These are phyloP conservation scores for Crematogaster levior DNA, from an alignment of 2,888 invertebrate species.

Conservation along the genomic window DNA sequence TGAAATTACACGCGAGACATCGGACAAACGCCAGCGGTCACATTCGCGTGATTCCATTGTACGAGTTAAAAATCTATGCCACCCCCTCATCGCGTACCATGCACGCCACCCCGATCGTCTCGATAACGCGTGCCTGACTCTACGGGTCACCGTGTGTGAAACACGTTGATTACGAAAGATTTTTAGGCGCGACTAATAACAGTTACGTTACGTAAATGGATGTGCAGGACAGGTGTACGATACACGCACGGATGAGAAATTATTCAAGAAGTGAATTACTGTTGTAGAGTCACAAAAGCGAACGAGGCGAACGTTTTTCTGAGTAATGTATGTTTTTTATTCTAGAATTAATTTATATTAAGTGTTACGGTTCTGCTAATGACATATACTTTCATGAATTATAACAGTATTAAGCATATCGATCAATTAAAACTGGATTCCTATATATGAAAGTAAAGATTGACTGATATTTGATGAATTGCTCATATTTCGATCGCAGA, in stretches of 20 bases:
- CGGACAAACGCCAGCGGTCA: constrained; percentile 62
- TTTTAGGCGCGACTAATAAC: constrained; percentile 34
- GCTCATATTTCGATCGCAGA: neutral
- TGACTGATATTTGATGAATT: neutral
- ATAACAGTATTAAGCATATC: neutral
- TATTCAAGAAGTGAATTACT: constrained; percentile 59
- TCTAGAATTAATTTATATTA: neutral
- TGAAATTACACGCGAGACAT: constrained; percentile 76
- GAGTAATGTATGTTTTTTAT: constrained; percentile 7
- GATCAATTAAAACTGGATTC: neutral
- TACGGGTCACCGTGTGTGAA: neutral
- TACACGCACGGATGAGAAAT: constrained; percentile 56
- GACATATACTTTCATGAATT: neutral
- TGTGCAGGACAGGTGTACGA: constrained; percentile 66
- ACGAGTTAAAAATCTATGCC: constrained; percentile 57
- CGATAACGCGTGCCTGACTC: constrained; percentile 53
- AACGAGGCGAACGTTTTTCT: constrained; percentile 35
- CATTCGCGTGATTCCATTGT: constrained; percentile 62
- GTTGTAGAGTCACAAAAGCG: constrained; percentile 42
- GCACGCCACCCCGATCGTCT: neutral
- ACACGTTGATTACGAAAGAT: constrained; percentile 39
- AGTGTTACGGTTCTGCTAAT: neutral
- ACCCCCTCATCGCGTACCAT: constrained; percentile 42
- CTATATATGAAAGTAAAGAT: neutral
- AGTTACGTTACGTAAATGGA: constrained; percentile 57